Evolutionary conservation across 1,140 invertebrate genomes (phyloP), one percentile per base, ranked within the genome.

Genomic region (Sitodiplosis mosellana): DNA sequence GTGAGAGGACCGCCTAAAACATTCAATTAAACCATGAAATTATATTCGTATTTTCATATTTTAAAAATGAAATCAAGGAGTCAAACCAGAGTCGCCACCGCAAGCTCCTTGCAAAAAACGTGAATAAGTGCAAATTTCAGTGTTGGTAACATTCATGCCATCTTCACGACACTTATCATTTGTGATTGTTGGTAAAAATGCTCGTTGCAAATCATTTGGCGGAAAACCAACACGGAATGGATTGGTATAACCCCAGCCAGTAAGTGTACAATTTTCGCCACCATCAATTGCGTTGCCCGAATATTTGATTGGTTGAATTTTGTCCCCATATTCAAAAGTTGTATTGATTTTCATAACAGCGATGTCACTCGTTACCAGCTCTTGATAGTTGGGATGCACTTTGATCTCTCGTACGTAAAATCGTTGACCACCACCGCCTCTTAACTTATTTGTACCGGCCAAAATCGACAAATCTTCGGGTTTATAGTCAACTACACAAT

Each of bases 391-490:
- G 0, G 61, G 59, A 52, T 63, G 59, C 6, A 57, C 53, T 8
- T 56, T 53, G 33, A 55, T 56, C 18, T 48, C 49, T 20, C 51
- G 12, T 8, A 59, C 45, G 12, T 48, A 48, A 37, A 59, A 56
- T 0, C 61, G 53, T 27, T 27, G 4, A 2, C 52, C 18, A 1
- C 70, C 70, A n/a, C 61, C 66, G 19, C 59, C 40, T 47, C 65
- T 61, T 53, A 70, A 58, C 21, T 58, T 66, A 33, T 67, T 66
- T 0, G 65, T 67, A 17, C 70, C 71, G 7, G 57, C 57, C 14
- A 72, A 59, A 2, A 66, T 63, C 5, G 55, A 57, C 1, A 72
- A 59, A 12, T 56, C 49, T 50, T 55, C 52, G 19, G 52, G 20
- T 27, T 52, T 55, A 50, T 58, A 52, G 46, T 61, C 58, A 11